These are phyloP conservation scores for Sinodicranocentrus sp. DNA, from an alignment of 2,888 invertebrate genomes.

Conservation along the genomic window DNA sequence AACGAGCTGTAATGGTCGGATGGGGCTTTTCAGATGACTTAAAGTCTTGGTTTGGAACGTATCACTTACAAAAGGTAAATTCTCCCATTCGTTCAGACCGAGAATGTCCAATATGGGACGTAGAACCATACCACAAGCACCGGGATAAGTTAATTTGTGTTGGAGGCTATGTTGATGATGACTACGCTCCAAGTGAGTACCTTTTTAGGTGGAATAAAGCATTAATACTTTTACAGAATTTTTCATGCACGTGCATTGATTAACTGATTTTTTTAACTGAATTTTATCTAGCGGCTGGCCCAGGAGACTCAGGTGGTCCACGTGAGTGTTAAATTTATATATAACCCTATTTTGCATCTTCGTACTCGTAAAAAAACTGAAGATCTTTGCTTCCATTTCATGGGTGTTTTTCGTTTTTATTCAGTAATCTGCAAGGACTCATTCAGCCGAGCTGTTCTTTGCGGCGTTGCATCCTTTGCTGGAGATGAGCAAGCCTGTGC, in stretches of 20 bases:
- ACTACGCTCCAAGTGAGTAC: conserved; percentile 51
- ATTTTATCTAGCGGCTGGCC: conserved; percentile 41
- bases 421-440: conserved; percentile 49
- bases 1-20: conserved; percentile 49
- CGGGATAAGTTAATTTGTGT: conserved; percentile 50
- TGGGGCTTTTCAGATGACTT: conserved; percentile 51
- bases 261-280: not conserved
- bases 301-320: conserved; percentile 51
- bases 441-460: conserved; percentile 36
- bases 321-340: conserved; percentile 1
- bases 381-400: too few species aligned
- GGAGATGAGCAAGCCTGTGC: conserved; percentile 45
- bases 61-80: conserved; percentile 49
- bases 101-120: conserved; percentile 57
- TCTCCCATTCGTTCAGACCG: conserved; percentile 48
- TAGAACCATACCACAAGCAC: conserved; percentile 54
- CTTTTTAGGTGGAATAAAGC: too few species aligned
- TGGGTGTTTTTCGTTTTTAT: too few species aligned
- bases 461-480: conserved; percentile 50
- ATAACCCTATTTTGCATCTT: not conserved
- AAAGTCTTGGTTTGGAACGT: conserved; percentile 52
- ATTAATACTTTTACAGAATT: too few species aligned
- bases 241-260: too few species aligned
- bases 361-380: not conserved
- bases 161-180: conserved; percentile 55